phyloP scores from a whole-genome alignment of 1,140 invertebrate species.

The Lasioglossum albipes region DNA sequence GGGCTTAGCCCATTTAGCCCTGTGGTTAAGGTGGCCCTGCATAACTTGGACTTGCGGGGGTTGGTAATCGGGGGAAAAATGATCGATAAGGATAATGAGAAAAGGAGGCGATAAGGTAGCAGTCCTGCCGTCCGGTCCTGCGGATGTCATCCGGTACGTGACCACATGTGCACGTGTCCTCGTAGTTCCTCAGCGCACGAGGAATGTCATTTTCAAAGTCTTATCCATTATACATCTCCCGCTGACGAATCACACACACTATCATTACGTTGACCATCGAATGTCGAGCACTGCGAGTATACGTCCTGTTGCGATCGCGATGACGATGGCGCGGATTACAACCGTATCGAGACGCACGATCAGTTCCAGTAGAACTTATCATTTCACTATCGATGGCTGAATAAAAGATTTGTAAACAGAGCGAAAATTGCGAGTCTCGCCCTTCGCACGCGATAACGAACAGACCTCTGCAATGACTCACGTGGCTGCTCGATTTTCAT shows the following conservation, averaged over 20 bases:
- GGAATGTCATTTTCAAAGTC: conserved; percentile 21
- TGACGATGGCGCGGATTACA: neutral
- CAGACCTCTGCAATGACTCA: too few relatives aligned
- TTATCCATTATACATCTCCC: conserved; percentile 12
- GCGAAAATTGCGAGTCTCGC: too few relatives aligned
- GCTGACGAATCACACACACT: conserved; percentile 16
- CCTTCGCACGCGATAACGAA: too few relatives aligned
- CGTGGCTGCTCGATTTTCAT: too few relatives aligned
- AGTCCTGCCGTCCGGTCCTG: conserved; percentile 58
- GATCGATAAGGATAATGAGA: conserved; percentile 49
- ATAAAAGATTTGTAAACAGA: neutral
- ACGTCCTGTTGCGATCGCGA: conserved; percentile 4
- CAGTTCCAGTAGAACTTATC: neutral
- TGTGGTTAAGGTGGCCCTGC: too few relatives aligned
- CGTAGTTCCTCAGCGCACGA: conserved; percentile 45
- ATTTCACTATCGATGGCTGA: neutral
- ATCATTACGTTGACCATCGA: conserved; percentile 7
- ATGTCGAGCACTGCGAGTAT: conserved; percentile 24
- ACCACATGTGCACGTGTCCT: conserved; percentile 63
- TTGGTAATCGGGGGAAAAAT: neutral
- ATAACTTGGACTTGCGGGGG: too few relatives aligned
- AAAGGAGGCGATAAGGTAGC: conserved; percentile 25
- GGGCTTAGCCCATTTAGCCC: too few relatives aligned
- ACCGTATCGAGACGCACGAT: neutral
- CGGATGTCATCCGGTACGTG: conserved; percentile 68